These are phyloP conservation scores for Hartigia nigra DNA, from an alignment of 2,888 invertebrate species.

Conservation along the genomic window DNA sequence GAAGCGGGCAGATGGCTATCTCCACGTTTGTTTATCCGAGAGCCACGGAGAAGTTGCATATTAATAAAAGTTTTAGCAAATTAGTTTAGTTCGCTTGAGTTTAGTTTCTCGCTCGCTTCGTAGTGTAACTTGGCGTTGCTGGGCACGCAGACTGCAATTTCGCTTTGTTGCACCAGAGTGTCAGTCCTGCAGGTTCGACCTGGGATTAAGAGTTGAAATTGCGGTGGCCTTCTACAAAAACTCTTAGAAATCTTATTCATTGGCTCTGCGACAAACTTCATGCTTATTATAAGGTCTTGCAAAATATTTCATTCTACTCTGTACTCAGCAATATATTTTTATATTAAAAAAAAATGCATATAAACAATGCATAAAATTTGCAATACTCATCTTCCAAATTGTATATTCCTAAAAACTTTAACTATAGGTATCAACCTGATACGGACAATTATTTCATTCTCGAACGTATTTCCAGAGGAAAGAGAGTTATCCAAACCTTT, in stretches of 20 bases:
- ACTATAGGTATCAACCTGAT: neutral
- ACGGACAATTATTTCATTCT: neutral
- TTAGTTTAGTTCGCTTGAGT: constrained; percentile 51
- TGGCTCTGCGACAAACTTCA: neutral
- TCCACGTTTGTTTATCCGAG: constrained; percentile 44
- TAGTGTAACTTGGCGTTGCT: constrained; percentile 27
- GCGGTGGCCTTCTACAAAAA: neutral
- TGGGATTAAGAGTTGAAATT: neutral
- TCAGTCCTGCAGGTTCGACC: neutral
- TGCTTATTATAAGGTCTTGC: neutral
- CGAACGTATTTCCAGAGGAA: neutral
- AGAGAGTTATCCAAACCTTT: neutral
- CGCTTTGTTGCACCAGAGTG: neutral
- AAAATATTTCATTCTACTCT: neutral
- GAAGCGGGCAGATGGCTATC: constrained; percentile 38
- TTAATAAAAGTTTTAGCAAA: constrained; percentile 55
- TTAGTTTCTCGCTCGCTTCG: constrained; percentile 31
- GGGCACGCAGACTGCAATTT: constrained; percentile 7
- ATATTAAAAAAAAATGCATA: neutral
- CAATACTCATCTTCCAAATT: neutral
- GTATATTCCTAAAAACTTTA: neutral
- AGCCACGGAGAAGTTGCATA: constrained; percentile 44
- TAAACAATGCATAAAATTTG: neutral
- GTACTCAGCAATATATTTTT: neutral
- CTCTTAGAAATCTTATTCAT: neutral